Evolutionary conservation across 2,797 vertebrate genomes (phyloP), one percentile per base, ranked within the genome.

Genomic region (Chloroceryle inda): DNA sequence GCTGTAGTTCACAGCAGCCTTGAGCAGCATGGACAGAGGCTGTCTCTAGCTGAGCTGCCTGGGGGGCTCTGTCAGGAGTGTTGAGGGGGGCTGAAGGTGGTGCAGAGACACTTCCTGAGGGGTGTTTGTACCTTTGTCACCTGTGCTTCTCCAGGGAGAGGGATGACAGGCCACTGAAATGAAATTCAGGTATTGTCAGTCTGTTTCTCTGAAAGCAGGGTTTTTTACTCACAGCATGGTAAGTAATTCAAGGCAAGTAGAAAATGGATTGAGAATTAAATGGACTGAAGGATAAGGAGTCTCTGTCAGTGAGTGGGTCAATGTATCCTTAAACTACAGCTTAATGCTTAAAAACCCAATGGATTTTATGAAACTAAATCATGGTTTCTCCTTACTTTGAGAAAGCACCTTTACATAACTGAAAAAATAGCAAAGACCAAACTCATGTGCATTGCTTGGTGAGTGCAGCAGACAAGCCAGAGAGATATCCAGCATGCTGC

Each of bases 61-160:
- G 7, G 7, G 47, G 17, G 18, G 5, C 22, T 62, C 40, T 2
- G 0, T 8, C 1, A 2, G 24, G 29, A 88, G 31, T 13, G 10
- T 14, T 52, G 52, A n/a, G 58, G 13, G 26, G 18, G 18, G 18
- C n/a, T 45, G 22, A 17, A 8, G 1, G 13, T 40, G 38, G 6
- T 44, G 18, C 35, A 53, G 16, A 26, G 42, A 22, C 29, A 50
- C 0, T 0, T 66, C 22, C 44, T 3, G 2, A 69, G 33, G 35
- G 12, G 5, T 50, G 10, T 63, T 71, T n/a, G 27, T 29, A 20
- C 23, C 3, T 69, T 40, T 29, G n/a, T 45, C 38, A 37, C 27
- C 31, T 0, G 2, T 73, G 38, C 31, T 45, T 42, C 12, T 81
- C 21, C 5, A 1, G 49, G 69, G 33, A 31, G 59, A 71, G 18